Percentiles rank a stretch among this genome's conserved stretches.
Conservation (phyloP, 2,797 vertebrate species). For the Sebastes melanostomus region DNA sequence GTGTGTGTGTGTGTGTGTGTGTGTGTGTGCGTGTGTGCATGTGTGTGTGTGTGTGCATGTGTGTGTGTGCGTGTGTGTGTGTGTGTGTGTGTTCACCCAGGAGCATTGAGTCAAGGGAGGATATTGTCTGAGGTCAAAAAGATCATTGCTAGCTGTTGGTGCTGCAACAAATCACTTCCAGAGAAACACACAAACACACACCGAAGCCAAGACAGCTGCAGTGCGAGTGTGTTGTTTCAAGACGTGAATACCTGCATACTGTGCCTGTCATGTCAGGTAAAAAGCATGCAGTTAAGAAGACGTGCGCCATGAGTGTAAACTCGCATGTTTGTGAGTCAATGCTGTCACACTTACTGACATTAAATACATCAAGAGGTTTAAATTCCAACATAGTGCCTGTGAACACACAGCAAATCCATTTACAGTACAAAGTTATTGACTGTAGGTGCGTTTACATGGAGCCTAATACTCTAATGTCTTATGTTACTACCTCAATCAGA, state of each 20-base stretch:
- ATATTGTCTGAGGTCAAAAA: constrained; percentile 58
- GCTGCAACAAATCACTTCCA: constrained; percentile 52
- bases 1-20: constrained; percentile 3
- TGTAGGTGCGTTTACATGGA: too few relatives aligned
- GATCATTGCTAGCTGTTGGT: constrained; percentile 33
- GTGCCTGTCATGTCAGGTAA: not conserved
- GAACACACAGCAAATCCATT: too few relatives aligned
- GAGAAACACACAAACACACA: constrained; percentile 9
- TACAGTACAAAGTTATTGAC: too few relatives aligned
- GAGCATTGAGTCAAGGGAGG: constrained; percentile 34
- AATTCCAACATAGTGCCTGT: too few relatives aligned
- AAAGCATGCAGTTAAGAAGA: not conserved
- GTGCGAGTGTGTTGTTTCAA: not conserved
- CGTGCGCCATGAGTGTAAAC: not conserved
- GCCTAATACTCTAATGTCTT: too few relatives aligned
- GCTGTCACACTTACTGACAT: not conserved
- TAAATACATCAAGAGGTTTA: not conserved
- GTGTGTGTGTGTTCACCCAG: constrained; percentile 21
- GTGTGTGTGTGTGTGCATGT: not conserved
- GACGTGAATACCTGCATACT: not conserved
- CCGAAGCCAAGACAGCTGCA: not conserved
- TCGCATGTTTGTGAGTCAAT: not conserved
- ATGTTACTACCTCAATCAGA: too few relatives aligned
- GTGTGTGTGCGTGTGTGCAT: constrained; percentile 6
- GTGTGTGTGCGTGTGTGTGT: constrained; percentile 4